These are phyloP conservation scores for Uropetala carovei DNA, from an alignment of 2,888 invertebrate species.

Conservation along the genomic window DNA sequence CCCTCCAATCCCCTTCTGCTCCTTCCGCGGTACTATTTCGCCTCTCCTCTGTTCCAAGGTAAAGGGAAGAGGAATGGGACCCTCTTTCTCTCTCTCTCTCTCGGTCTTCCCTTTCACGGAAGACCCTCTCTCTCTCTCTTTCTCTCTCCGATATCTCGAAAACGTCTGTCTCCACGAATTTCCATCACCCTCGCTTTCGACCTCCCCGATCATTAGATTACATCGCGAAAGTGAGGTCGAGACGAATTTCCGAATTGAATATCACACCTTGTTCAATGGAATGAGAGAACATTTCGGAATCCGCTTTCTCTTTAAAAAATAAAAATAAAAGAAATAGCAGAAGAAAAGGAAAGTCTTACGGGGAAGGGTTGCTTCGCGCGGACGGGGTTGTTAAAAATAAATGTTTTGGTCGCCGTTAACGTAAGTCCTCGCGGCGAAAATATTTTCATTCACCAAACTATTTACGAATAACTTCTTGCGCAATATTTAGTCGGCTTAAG, in stretches of 20 bases:
- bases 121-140: neutral
- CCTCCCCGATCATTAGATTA: conserved; percentile 1
- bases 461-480: too few species aligned
- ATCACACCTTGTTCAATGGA: neutral
- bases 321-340: too few species aligned
- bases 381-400: too few species aligned
- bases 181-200: conserved; percentile 32
- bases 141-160: neutral
- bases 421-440: too few species aligned
- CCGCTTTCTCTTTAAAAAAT: too few species aligned
- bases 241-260: conserved; percentile 33
- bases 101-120: too few species aligned
- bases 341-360: too few species aligned
- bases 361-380: too few species aligned
- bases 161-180: conserved; percentile 30
- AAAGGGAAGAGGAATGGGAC: neutral
- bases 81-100: neutral
- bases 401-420: too few species aligned
- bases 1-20: neutral
- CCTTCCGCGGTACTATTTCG: neutral
- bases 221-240: conserved; percentile 17
- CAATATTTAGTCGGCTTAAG: too few species aligned
- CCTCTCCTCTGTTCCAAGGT: neutral
- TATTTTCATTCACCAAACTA: too few species aligned
- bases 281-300: too few species aligned